Percentiles rank a stretch among this genome's conserved stretches.
Conservation (phyloP, 2,797 vertebrate genomes). For the Helarctos malayanus region DNA sequence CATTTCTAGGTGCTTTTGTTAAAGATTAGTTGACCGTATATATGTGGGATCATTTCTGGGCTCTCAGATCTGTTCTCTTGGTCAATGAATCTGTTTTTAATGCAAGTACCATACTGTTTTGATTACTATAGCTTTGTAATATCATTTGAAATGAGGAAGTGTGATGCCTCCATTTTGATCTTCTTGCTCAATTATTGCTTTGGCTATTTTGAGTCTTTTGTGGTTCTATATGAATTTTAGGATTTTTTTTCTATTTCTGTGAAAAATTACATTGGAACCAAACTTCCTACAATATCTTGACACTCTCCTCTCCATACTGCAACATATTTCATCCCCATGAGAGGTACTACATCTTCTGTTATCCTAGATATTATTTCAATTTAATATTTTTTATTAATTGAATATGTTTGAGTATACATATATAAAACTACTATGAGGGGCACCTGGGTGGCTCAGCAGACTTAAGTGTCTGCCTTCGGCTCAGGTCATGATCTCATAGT, state of each 20-base stretch:
- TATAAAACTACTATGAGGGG: too few relatives aligned
- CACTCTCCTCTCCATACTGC: neutral
- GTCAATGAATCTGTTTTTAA: neutral
- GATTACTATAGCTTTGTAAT: neutral
- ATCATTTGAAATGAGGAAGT: neutral
- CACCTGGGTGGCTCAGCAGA: too few relatives aligned
- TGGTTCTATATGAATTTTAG: neutral
- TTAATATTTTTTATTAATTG: neutral
- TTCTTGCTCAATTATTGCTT: neutral
- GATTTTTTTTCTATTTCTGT: neutral
- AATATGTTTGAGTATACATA: neutral
- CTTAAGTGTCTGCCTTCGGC: too few relatives aligned
- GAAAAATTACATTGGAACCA: neutral
- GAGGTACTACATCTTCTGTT: neutral
- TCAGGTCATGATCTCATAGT: neutral
- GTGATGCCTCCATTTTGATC: neutral
- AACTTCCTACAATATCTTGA: neutral
- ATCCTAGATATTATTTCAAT: neutral
- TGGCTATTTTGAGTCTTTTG: neutral
- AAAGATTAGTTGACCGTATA: neutral
- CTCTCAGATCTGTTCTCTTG: neutral
- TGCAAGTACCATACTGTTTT: neutral
- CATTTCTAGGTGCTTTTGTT: neutral
- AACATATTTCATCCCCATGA: neutral
- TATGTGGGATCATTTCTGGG: neutral